A percentile compares a stretch with the other conserved stretches of the same genome.
Conservation (phyloP, 2,113 vertebrate species). For the Cathartes aura region DNA sequence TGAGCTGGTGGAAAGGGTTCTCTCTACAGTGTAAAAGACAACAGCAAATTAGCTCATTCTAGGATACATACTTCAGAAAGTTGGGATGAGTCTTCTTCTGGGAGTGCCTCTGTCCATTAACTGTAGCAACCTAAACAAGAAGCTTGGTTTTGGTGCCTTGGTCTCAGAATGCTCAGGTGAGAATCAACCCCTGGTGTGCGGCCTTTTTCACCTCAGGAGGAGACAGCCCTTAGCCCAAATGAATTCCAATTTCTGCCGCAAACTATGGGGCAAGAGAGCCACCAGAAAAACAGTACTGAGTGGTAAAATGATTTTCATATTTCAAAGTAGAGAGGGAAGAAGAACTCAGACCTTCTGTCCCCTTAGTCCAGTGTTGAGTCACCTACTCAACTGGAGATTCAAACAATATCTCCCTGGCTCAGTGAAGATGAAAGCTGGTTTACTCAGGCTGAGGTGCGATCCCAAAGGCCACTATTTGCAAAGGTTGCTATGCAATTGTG, state of each 20-base stretch:
- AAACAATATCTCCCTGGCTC: not conserved
- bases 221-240: not conserved
- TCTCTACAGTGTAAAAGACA: not conserved
- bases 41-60: not conserved
- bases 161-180: not conserved
- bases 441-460: not conserved
- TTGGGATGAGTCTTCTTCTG: not conserved
- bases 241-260: not conserved
- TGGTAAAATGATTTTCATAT: not conserved
- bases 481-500: not conserved
- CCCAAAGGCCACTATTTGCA: not conserved
- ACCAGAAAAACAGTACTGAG: not conserved
- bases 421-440: not conserved
- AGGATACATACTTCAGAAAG: not conserved
- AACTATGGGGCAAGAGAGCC: not conserved
- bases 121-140: not conserved
- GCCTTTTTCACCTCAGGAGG: not conserved
- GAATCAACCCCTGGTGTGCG: not conserved
- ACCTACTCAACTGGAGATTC: not conserved
- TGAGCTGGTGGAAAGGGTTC: not conserved
- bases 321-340: not conserved
- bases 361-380: not conserved
- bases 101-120: not conserved
- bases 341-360: not conserved
- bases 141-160: not conserved